These are phyloP conservation scores for Heliopora coerulea DNA, from an alignment of 92 coral and sea anemone species.

Conservation along the genomic window DNA sequence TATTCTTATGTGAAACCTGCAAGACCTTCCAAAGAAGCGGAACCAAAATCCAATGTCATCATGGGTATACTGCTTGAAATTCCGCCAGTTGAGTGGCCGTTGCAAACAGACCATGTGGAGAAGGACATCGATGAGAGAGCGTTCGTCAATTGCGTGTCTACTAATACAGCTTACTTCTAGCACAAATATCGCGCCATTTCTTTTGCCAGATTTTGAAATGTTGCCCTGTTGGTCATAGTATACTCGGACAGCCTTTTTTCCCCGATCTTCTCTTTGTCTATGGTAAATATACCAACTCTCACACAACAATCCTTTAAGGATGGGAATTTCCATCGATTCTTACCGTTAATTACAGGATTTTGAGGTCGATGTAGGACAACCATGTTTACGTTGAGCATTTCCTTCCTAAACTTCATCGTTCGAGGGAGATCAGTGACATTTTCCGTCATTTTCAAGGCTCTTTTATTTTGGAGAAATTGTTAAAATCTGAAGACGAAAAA, in stretches of 20 bases:
- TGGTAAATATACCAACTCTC: conserved; percentile 49
- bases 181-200: conserved; percentile 70
- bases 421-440: too few relatives aligned
- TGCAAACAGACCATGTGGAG: conserved; percentile 56
- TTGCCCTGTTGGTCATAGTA: conserved; percentile 48
- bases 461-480: too few relatives aligned
- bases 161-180: conserved; percentile 63
- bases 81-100: conserved; percentile 56
- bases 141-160: conserved; percentile 49
- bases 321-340: conserved; percentile 80
- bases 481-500: too few relatives aligned
- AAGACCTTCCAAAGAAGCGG: conserved; percentile 75
- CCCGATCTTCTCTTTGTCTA: conserved; percentile 46
- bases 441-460: conserved; percentile 22
- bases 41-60: conserved; percentile 82
- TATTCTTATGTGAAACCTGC: conserved; percentile 66
- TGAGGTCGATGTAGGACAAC: conserved; percentile 59
- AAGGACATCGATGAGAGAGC: conserved; percentile 34
- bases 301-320: conserved; percentile 81
- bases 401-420: too few relatives aligned
- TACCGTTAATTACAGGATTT: conserved; percentile 66
- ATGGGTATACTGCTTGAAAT: background rate
- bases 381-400: conserved; percentile 17
- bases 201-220: conserved; percentile 51
- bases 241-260: conserved; percentile 61